Evolutionary conservation across 2,797 vertebrate species (phyloP), one percentile per base, ranked within the genome.

Genomic region (Echiichthys vipera): DNA sequence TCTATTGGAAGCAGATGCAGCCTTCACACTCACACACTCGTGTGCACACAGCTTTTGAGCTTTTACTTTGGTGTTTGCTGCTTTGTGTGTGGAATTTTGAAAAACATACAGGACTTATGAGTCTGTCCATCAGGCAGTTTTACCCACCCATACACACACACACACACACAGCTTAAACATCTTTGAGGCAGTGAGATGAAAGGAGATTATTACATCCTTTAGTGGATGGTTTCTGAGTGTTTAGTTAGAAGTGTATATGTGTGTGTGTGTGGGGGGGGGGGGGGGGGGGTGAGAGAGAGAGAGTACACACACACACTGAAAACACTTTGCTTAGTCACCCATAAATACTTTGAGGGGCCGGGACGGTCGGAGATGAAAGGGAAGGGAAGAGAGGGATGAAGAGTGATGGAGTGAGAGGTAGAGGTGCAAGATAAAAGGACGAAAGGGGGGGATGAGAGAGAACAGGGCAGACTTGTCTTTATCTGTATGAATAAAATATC

Each of bases 361-460:
- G 55, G 68, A 53, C 50, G 29, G 68, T 63, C 10, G 2, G 37
- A 80, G 62, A 75, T 72, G 58, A 74, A 80, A 72, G 74, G 47
- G 39, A 30, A 30, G 45, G 22, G 39, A 43, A 71, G 58, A 39
- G 71, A 76, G 27, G 43, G 49, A 73, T 70, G 42, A 70, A 46
- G 50, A 70, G 40, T 30, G 47, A 75, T 67, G 0, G 59, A 58
- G 67, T 50, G 56, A 71, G 57, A 62, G 49, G 50, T 47, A 59
- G 20, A 73, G 43, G 37, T 58, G 34, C 64, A 51, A 80, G 66
- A 76, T 69, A 46, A 78, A 81, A 73, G 77, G 56, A 69, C 2
- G 32, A 63, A 10, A 32, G 20, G 46, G n/a, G 22, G 12, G 53
- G 10, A 11, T 20, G 32, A 29, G 20, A 47, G 24, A 39, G 47